Base-by-base conservation (phyloP, 2,113 vertebrate genomes). In the Paradisaea rubra region DNA sequence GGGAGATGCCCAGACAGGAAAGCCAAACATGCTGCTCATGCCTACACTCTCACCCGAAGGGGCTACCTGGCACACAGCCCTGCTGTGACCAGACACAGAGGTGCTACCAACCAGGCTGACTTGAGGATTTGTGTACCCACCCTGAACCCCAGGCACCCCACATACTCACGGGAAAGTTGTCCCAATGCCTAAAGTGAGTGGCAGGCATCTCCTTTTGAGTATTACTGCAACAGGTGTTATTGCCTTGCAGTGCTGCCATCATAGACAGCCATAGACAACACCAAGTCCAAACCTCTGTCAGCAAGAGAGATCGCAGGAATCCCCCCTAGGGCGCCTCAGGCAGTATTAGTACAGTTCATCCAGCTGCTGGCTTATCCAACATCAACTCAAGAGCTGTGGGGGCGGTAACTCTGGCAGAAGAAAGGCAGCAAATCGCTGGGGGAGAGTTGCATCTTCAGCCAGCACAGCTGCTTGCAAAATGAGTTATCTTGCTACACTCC, bases 401-500 rank as follows among this genome's bases (percentile, higher is more conserved):
- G 95, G 92, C 7, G 68, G 90, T 13, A 90, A 63, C 85, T 88
- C 79, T 83, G 88, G 90, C 94, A 88, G 47, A 73, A 54, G 50
- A 89, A 82, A 90, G n/a, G 79, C 86, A 88, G 68, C 79, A 86
- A 88, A 64, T 37, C 54, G 23, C 92, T 60, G 21, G 60, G 41
- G 92, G 50, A 89, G 20, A 94, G 79, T 3, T 77, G 74, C 68
- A 88, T 80, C 90, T 83, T 83, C 71, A 86, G 95, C 88, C 88
- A 96, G 82, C 90, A 50, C 90, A 95, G 88, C 95, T 94, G 96
- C 86, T 86, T 88, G 88, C 88, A 91, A 73, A 95, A 83, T 13
- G 11, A 88, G 69, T 53, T 77, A 80, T 70, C 88, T 74, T 81
- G 71, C 88, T 93, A 83, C 76, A 81, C 68, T 79, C 86, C 45